Evolutionary conservation across 2,797 vertebrate genomes (phyloP), one percentile per base, ranked within the genome.

Genomic region (Tauraco hartlaubi): DNA sequence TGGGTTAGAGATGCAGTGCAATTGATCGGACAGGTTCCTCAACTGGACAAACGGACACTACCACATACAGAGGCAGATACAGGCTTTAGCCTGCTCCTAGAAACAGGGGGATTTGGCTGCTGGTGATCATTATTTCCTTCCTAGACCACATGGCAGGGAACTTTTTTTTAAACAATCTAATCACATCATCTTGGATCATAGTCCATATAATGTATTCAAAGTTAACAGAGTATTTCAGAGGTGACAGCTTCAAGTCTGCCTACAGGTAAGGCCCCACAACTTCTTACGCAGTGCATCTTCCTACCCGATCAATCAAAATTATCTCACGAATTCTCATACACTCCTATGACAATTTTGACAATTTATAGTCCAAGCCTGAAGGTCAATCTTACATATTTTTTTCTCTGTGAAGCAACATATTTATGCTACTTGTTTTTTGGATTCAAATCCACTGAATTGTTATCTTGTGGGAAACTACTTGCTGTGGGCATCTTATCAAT

Each of bases 361-460:
- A 61, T 62, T 61, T 64, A 58, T 6, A 73, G 37, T n/a, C 21
- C 33, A 74, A 15, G 11, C 13, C 31, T 67, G 49, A 2, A 2
- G 5, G 59, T 37, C 41, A 80, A n/a, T 31, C 41, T 41, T 64
- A 61, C 1, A 15, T 10, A 33, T 59, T 72, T 73, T 46, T 66
- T 66, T 19, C n/a, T 58, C 33, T 71, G 14, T 22, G 73, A 72
- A 72, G 20, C 23, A 37, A 55, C 48, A 39, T 29, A 33, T 61
- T 90, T 76, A 67, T 35, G 37, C 37, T 78, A 58, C 29, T 66
- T 61, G 4, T 2, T 31, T 55, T 66, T n/a, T 4, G 16, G 35
- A 71, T 77, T 94, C 90, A 95, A 96, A 91, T 43, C 55, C 71
- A 85, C 62, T 92, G 94, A 95, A 74, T 58, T 83, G 49, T 81